Percentiles rank a stretch among this genome's conserved stretches.
Conservation (phyloP, 2,113 vertebrate genomes). For the Oryzias javanicus region DNA sequence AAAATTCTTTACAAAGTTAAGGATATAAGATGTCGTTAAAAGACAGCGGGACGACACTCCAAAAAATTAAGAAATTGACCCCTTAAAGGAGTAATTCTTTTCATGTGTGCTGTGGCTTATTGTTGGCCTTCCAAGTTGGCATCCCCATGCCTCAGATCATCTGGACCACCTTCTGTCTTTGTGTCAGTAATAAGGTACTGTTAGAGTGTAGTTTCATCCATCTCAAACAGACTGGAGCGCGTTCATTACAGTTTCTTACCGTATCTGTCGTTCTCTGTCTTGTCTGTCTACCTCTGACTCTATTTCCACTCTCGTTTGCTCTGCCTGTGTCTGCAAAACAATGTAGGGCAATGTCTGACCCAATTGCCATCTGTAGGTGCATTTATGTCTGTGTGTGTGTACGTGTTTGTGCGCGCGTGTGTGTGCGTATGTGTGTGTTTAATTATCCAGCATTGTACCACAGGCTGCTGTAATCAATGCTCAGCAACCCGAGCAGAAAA, state of each 20-base stretch:
- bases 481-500: slow-evolving; percentile 53
- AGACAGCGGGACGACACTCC: too few species aligned
- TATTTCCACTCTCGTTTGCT: slow-evolving; percentile 51
- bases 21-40: too few species aligned
- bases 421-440: slow-evolving; percentile 47
- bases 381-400: slow-evolving; percentile 31
- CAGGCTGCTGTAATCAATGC: slow-evolving; percentile 59
- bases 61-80: too few species aligned
- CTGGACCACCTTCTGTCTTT: slow-evolving; percentile 25
- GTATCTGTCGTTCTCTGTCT: slow-evolving; percentile 52
- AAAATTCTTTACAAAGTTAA: too few species aligned
- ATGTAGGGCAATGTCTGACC: slow-evolving; percentile 74
- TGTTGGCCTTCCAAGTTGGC: slow-evolving; percentile 9
- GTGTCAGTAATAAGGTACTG: slow-evolving; percentile 52
- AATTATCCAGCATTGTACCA: slow-evolving; percentile 62
- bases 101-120: not conserved
- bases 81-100: too few species aligned
- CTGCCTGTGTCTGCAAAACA: slow-evolving; percentile 62
- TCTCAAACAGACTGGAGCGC: slow-evolving; percentile 20
- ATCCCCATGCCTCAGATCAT: slow-evolving; percentile 6
- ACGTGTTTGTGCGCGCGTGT: slow-evolving; percentile 8
- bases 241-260: slow-evolving; percentile 40
- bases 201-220: slow-evolving; percentile 54
- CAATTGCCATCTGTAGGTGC: slow-evolving; percentile 63
- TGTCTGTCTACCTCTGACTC: slow-evolving; percentile 26